A percentile compares a stretch with the other conserved stretches of the same genome.
phyloP scores from a whole-genome alignment of 2,888 invertebrate species.

The Capitulum mitella region DNA sequence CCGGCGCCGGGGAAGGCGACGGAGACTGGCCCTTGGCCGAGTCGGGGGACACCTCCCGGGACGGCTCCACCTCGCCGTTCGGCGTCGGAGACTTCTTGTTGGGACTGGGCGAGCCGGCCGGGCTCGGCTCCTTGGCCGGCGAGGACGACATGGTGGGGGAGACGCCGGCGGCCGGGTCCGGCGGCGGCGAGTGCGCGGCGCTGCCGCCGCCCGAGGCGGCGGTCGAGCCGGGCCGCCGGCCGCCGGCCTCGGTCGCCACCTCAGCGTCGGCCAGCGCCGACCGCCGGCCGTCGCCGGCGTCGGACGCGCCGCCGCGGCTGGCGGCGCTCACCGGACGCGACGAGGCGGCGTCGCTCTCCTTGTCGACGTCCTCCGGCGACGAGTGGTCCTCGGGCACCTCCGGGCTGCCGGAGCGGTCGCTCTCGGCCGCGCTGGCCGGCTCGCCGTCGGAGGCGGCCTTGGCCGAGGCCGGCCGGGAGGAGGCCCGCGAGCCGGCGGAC shows the following conservation, averaged over 20 bases:
- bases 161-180: neutral
- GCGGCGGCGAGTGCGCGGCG: neutral
- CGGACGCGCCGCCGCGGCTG: neutral
- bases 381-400: conserved; percentile 19
- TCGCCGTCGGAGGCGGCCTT: neutral
- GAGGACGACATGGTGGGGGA: neutral
- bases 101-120: neutral
- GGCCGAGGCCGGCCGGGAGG: neutral
- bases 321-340: neutral
- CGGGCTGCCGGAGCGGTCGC: neutral
- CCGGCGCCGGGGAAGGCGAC: neutral
- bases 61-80: no score
- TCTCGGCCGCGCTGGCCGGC: neutral
- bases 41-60: no score
- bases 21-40: neutral
- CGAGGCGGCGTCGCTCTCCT: neutral
- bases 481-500: conserved; percentile 9
- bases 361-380: neutral
- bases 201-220: neutral
- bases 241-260: neutral
- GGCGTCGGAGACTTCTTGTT: no score
- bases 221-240: neutral
- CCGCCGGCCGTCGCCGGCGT: neutral
- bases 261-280: no score
- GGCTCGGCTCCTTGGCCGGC: no score